These are phyloP conservation scores for Bradypus variegatus DNA, from an alignment of 2,797 vertebrate species.

Conservation along the genomic window DNA sequence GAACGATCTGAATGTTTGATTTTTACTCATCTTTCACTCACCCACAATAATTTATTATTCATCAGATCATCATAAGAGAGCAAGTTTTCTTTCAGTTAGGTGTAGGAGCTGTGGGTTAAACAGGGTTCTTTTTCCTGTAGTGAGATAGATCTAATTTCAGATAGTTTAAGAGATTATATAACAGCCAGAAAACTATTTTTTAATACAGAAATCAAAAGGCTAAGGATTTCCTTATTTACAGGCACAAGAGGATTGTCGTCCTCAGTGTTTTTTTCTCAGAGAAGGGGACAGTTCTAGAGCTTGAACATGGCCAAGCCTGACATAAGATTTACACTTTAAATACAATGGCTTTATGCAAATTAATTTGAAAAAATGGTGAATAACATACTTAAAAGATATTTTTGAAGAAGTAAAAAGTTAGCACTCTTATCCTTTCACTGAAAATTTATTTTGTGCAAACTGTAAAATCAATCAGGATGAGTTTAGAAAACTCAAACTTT, in stretches of 20 bases:
- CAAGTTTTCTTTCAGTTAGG: neutral
- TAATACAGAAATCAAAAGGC: neutral
- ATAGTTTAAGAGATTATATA: neutral
- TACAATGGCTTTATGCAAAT: neutral
- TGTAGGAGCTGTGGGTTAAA: neutral
- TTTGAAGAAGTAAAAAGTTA: neutral
- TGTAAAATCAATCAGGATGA: neutral
- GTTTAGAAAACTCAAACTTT: constrained; percentile 18
- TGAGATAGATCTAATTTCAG: neutral
- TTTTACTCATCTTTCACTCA: neutral
- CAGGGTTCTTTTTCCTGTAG: neutral
- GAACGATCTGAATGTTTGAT: too few relatives aligned
- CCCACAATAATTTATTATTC: neutral
- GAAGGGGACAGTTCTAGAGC: neutral
- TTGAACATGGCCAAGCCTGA: neutral
- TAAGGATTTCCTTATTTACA: neutral
- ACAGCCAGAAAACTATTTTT: neutral
- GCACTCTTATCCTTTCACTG: neutral
- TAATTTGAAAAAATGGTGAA: neutral
- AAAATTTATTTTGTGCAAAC: neutral
- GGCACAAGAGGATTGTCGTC: neutral
- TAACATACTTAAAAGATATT: neutral
- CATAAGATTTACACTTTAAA: neutral
- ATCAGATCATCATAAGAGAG: neutral
- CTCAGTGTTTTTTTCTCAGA: neutral